phyloP scores from a whole-genome alignment of 2,888 invertebrate species.

The Gerris lacustris region DNA sequence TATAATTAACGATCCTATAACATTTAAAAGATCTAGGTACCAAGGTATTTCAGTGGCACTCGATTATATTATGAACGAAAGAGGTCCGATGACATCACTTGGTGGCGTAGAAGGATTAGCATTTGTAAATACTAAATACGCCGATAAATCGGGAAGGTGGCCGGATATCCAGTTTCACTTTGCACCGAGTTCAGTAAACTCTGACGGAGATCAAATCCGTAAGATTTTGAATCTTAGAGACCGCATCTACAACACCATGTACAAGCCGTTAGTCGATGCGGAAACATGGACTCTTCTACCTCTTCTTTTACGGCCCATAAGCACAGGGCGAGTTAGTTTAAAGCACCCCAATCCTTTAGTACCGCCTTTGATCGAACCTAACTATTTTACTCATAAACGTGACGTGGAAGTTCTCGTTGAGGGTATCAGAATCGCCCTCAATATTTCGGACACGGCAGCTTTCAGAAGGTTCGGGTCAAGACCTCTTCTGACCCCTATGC shows the following conservation, averaged over 20 bases:
- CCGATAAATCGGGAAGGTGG: conserved; percentile 61
- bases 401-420: conserved; percentile 68
- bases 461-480: conserved; percentile 70
- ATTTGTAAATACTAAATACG: conserved; percentile 75
- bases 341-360: conserved; percentile 67
- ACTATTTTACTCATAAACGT: conserved; percentile 75
- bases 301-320: conserved; percentile 68
- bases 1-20: conserved; percentile 64
- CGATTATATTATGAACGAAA: conserved; percentile 68
- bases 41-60: conserved; percentile 63
- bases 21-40: conserved; percentile 62
- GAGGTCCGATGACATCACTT: conserved; percentile 67
- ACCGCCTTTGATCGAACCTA: conserved; percentile 77
- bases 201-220: conserved; percentile 67
- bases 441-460: conserved; percentile 63
- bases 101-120: conserved; percentile 78
- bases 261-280: conserved; percentile 61
- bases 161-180: conserved; percentile 83
- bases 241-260: conserved; percentile 70
- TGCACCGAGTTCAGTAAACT: conserved; percentile 69
- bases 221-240: conserved; percentile 64
- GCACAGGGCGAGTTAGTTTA: conserved; percentile 74
- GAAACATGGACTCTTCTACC: conserved; percentile 80
- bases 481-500: conserved; percentile 65
- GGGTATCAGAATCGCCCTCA: conserved; percentile 71